Percentiles rank a stretch among this genome's conserved stretches.
Evolutionary conservation across 2,113 vertebrate species (phyloP).

Genomic region (Perca fluviatilis): DNA sequence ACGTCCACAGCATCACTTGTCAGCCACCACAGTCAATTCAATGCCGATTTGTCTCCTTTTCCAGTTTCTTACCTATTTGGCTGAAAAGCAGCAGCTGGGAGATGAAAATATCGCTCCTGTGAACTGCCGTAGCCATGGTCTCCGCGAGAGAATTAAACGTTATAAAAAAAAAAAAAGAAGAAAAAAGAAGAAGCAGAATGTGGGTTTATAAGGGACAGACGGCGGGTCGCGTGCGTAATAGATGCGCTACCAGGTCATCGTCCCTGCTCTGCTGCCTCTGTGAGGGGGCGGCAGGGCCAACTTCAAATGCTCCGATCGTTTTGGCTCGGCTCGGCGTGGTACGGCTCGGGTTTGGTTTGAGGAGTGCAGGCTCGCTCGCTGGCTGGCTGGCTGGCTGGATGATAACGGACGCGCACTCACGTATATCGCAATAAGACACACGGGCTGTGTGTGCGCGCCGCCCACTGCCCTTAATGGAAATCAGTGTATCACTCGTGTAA

Average conservation of each 20-base stretch:
- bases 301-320: background rate
- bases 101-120: slow-evolving; percentile 47
- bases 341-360: slow-evolving; percentile 32
- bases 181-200: slow-evolving; percentile 6
- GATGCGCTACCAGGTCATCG: slow-evolving; percentile 70
- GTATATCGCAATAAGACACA: slow-evolving; percentile 31
- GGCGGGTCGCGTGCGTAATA: slow-evolving; percentile 47
- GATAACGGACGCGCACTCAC: slow-evolving; percentile 44
- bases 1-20: slow-evolving; percentile 35
- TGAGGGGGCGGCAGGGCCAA: background rate
- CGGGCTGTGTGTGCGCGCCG: slow-evolving; percentile 68
- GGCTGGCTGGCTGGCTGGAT: slow-evolving; percentile 10
- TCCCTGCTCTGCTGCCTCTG: slow-evolving; percentile 45
- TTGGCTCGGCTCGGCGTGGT: slow-evolving; percentile 33
- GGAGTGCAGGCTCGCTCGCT: slow-evolving; percentile 42
- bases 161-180: too few species aligned
- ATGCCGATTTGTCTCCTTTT: accelerated
- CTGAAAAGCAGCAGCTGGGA: slow-evolving; percentile 74
- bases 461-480: slow-evolving; percentile 72
- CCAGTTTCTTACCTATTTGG: slow-evolving; percentile 75
- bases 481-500: slow-evolving; percentile 30
- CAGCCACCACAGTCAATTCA: slow-evolving; percentile 6
- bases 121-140: slow-evolving; percentile 65
- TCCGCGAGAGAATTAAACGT: slow-evolving; percentile 19
- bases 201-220: slow-evolving; percentile 1